These are phyloP conservation scores for Apoda limacodes DNA, from an alignment of 2,888 invertebrate species.

Conservation along the genomic window DNA sequence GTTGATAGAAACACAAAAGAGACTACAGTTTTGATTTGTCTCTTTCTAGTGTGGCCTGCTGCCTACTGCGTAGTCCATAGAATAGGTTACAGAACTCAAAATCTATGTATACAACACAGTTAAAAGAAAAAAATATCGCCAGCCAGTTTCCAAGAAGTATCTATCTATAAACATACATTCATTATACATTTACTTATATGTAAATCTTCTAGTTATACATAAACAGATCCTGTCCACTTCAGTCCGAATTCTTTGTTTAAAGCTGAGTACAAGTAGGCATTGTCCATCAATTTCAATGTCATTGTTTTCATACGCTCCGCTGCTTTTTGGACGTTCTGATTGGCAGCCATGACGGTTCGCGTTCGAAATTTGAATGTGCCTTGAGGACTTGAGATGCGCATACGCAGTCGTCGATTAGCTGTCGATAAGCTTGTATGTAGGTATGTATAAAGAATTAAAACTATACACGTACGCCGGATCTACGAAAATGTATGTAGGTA, in stretches of 20 bases:
- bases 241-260: slow-evolving; percentile 27
- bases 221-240: slow-evolving; percentile 23
- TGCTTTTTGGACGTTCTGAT: slow-evolving; percentile 39
- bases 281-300: slow-evolving; percentile 58
- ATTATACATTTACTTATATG: slow-evolving; percentile 11
- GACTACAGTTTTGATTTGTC: too few relatives aligned
- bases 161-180: too few relatives aligned
- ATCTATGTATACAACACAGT: too few relatives aligned
- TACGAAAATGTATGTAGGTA: background rate
- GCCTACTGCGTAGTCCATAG: too few relatives aligned
- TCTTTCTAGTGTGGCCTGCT: too few relatives aligned
- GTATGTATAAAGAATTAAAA: slow-evolving; percentile 3
- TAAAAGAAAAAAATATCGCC: too few relatives aligned
- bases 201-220: slow-evolving; percentile 15
- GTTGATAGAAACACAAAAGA: too few relatives aligned
- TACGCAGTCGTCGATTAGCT: slow-evolving; percentile 49
- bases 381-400: slow-evolving; percentile 57
- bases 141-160: too few relatives aligned
- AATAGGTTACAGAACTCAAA: too few relatives aligned
- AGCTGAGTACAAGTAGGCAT: too few relatives aligned
- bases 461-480: background rate
- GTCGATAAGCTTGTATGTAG: slow-evolving; percentile 38
- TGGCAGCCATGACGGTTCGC: slow-evolving; percentile 54
- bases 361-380: slow-evolving; percentile 63
- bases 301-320: slow-evolving; percentile 42